A percentile compares a stretch with the other conserved stretches of the same genome.
Conservation (phyloP, 2,797 vertebrate genomes). For the Nothura maculosa region DNA sequence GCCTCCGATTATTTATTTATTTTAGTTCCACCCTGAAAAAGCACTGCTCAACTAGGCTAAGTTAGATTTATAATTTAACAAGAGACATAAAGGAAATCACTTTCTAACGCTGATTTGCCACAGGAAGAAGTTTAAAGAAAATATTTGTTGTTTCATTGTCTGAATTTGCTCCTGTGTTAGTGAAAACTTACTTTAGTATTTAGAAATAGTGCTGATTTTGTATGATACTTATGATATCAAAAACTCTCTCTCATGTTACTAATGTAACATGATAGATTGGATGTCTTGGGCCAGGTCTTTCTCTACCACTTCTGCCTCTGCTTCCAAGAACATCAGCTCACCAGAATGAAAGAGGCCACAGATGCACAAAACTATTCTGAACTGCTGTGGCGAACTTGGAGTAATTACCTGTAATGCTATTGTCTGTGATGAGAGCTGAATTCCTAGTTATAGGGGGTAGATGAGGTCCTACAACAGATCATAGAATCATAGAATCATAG, state of each 20-base stretch:
- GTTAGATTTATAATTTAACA: neutral
- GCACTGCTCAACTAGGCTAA: neutral
- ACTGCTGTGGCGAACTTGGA: neutral
- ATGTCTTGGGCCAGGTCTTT: neutral
- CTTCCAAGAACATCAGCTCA: accelerated
- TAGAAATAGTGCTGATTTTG: neutral
- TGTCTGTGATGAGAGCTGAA: neutral
- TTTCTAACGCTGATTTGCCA: neutral
- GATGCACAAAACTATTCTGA: neutral
- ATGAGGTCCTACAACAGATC: neutral
- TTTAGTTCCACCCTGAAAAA: neutral
- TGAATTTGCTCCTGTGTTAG: neutral
- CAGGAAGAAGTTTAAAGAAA: neutral
- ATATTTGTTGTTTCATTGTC: neutral
- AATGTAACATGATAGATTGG: neutral
- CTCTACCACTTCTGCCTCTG: neutral
- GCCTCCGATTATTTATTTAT: neutral
- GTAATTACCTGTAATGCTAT: neutral
- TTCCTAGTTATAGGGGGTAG: neutral
- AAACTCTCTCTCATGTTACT: neutral
- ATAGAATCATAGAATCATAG: too few species aligned
- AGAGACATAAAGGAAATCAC: neutral
- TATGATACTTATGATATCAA: neutral
- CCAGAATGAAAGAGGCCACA: neutral
- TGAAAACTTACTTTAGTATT: neutral